Conservation (phyloP, 1,140 invertebrate species). For the Drosophila pallidifrons region DNA sequence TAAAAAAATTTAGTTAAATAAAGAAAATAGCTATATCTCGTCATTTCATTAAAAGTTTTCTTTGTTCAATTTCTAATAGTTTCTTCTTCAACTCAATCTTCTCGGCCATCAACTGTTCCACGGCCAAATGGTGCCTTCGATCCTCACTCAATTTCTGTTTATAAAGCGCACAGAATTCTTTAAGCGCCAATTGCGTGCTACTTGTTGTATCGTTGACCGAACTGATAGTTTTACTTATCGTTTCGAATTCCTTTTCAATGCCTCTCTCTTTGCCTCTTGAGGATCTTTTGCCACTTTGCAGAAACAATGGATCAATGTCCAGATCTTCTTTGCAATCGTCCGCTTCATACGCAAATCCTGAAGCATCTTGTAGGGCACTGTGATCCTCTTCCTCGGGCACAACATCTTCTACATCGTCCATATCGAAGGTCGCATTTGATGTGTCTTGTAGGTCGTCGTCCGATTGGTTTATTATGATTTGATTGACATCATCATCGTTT, state of each 20-base stretch:
- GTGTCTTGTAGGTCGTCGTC: constrained; percentile 67
- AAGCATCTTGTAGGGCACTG: constrained; percentile 46
- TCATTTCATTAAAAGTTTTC: constrained; percentile 61
- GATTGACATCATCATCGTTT: constrained; percentile 68
- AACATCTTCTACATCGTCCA: constrained; percentile 71
- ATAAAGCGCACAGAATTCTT: constrained; percentile 63
- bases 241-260: constrained; percentile 49
- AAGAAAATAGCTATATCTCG: background rate
- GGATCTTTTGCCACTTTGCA: constrained; percentile 51
- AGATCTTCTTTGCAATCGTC: constrained; percentile 58
- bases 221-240: constrained; percentile 46
- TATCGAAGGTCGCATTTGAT: constrained; percentile 54
- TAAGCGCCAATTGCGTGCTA: constrained; percentile 45
- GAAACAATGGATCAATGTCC: constrained; percentile 60
- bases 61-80: constrained; percentile 66
- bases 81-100: constrained; percentile 69
- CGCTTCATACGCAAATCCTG: constrained; percentile 61
- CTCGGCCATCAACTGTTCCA: constrained; percentile 67
- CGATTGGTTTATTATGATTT: constrained; percentile 67
- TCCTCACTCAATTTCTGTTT: constrained; percentile 68
- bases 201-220: constrained; percentile 44
- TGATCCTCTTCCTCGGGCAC: constrained; percentile 66
- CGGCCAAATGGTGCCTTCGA: constrained; percentile 56
- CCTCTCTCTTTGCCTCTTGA: constrained; percentile 11
- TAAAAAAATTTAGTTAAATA: constrained; percentile 4